Evolutionary conservation across 2,797 vertebrate species (phyloP).

Genomic region (Sebastes variabilis): DNA sequence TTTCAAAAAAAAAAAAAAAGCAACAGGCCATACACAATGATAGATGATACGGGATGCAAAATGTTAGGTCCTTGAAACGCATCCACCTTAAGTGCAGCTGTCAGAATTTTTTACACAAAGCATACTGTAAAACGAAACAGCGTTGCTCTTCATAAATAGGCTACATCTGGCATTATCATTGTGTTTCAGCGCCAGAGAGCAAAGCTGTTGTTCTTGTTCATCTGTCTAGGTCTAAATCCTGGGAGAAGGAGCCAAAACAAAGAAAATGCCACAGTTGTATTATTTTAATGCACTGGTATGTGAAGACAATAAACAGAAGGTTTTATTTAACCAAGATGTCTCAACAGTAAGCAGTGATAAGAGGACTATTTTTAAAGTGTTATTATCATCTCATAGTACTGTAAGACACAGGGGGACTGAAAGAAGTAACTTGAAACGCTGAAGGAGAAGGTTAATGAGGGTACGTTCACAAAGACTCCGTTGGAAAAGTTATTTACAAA

Average conservation of each 20-base stretch:
- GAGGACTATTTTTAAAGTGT: constrained; percentile 37
- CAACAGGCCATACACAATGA: constrained; percentile 64
- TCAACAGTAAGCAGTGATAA: constrained; percentile 20
- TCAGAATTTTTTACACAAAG: constrained; percentile 17
- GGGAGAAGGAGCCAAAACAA: constrained; percentile 33
- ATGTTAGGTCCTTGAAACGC: constrained; percentile 39
- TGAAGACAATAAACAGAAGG: constrained; percentile 25
- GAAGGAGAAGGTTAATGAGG: constrained; percentile 60
- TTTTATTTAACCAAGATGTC: constrained; percentile 26
- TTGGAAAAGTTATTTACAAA: constrained; percentile 61
- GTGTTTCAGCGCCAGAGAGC: constrained; percentile 22
- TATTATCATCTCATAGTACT: constrained; percentile 21
- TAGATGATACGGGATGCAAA: constrained; percentile 63
- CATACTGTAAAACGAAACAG: constrained; percentile 32
- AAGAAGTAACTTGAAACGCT: constrained; percentile 22
- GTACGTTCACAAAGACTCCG: constrained; percentile 41
- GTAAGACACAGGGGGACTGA: background rate
- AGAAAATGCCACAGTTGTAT: constrained; percentile 5
- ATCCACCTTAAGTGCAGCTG: constrained; percentile 27
- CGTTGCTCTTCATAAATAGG: constrained; percentile 30
- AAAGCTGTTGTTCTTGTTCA: constrained; percentile 46
- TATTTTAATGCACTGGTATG: constrained; percentile 4
- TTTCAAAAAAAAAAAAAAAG: constrained; percentile 20
- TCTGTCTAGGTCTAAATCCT: constrained; percentile 44
- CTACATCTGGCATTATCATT: constrained; percentile 54